Evolutionary conservation across 2,113 vertebrate genomes (phyloP), one percentile per base, ranked within the genome.

Genomic region (Halcyon senegalensis): DNA sequence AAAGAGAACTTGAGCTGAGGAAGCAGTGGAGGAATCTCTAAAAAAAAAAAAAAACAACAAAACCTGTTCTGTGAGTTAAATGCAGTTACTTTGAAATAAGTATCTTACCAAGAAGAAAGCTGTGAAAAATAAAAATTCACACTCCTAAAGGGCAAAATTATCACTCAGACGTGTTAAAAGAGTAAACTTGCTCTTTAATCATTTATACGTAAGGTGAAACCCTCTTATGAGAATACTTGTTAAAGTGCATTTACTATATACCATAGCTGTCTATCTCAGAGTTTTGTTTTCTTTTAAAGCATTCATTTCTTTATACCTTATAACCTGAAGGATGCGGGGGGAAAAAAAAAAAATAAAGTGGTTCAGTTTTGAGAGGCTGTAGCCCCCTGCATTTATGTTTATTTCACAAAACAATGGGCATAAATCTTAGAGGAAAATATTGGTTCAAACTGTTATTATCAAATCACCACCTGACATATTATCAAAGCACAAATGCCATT

Each of bases 71-170:
- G 37, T 16, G 13, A 93, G 63, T 78, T 76, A 92, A 96, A 95
- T 43, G 56, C 94, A 88, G 94, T 89, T 92, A 93, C 70, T 95
- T 83, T 94, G 82, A 97, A 97, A 94, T 21, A 90, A 97, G 25
- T 94, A 95, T 66, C 92, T 92, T n/a, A 33, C 86, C 78, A 81
- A 96, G 94, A 97, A 96, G 89, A 97, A 98, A 96, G 59, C 91
- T 97, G 96, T 97, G 97, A 98, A 97, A 98, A 98, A 97, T 94
- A 98, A 98, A 58, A 97, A 96, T 96, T 97, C 91, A 68, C 94
- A 94, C 97, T 97, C 96, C 81, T 84, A 69, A 97, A 96, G 96
- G 97, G 94, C 96, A 96, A 97, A 98, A 98, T 97, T 97, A 98
- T 98, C 98, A 97, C 97, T 97, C 63, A 35, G 88, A 97, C 91